Percentiles rank a stretch among this genome's conserved stretches.
Evolutionary conservation across 2,888 invertebrate genomes (phyloP).

Genomic region (Drosophila nr. medialis): DNA sequence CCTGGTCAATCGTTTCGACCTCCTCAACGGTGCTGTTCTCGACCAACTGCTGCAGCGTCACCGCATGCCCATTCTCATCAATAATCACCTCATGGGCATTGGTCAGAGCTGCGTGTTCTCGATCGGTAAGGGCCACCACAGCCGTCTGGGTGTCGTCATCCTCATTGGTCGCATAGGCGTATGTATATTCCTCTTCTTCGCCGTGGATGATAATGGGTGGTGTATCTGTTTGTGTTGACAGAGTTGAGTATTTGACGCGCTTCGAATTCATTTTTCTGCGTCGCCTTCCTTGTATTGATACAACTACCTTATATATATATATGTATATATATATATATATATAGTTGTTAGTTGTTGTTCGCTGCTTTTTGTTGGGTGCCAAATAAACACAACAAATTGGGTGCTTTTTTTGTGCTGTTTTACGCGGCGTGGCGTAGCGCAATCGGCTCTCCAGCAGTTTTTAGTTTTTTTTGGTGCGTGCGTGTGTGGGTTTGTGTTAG

Average conservation of each 20-base stretch:
- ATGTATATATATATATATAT: too few relatives aligned
- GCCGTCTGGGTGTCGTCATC: constrained; percentile 80
- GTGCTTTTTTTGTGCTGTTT: constrained; percentile 12
- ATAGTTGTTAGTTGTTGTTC: background rate
- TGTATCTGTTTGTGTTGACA: constrained; percentile 75
- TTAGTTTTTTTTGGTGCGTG: constrained; percentile 25
- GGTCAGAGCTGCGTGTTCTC: constrained; percentile 62
- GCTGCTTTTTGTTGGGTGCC: constrained; percentile 1
- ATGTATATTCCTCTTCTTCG: constrained; percentile 75
- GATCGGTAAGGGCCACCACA: constrained; percentile 78
- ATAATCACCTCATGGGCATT: constrained; percentile 82
- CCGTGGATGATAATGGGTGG: constrained; percentile 79
- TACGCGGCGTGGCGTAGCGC: constrained; percentile 44
- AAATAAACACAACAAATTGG: background rate
- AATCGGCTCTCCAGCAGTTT: constrained; percentile 30
- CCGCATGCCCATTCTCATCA: constrained; percentile 81
- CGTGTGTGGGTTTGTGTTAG: constrained; percentile 25
- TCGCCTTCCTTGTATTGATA: background rate
- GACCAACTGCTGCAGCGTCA: constrained; percentile 79
- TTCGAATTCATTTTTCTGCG: constrained; percentile 77
- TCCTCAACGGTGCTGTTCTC: constrained; percentile 77
- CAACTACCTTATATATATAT: background rate
- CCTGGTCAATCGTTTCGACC: constrained; percentile 78
- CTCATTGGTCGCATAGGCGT: constrained; percentile 77
- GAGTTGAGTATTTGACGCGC: constrained; percentile 74